Conservation (phyloP, 2,797 vertebrate genomes). For the Luscinia megarhynchos region DNA sequence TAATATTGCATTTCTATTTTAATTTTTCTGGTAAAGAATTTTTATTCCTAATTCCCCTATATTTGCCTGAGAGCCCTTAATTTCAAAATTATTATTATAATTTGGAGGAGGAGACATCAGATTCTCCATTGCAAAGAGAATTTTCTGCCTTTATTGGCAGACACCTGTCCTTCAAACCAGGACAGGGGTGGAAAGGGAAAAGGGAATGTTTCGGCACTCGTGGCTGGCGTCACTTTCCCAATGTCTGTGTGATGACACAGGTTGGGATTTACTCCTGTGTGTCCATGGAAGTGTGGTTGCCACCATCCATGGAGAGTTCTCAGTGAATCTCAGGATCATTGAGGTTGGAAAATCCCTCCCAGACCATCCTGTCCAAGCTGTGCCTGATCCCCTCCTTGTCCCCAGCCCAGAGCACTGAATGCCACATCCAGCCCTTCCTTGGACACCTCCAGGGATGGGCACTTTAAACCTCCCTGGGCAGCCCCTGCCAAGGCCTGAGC, state of each 20-base stretch:
- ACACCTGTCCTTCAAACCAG: too few species aligned
- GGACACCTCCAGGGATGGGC: neutral
- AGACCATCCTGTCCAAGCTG: fast-evolving
- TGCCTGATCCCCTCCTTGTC: fast-evolving
- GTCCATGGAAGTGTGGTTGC: fast-evolving
- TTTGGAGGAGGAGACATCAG: too few species aligned
- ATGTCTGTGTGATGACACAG: fast-evolving
- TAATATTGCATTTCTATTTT: too few species aligned
- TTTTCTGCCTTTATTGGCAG: too few species aligned
- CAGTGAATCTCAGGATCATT: neutral
- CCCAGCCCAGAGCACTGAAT: neutral
- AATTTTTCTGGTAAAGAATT: too few species aligned
- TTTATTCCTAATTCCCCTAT: too few species aligned
- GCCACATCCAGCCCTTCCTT: neutral
- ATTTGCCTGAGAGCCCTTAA: too few species aligned
- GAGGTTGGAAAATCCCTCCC: fast-evolving
- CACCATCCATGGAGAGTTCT: fast-evolving
- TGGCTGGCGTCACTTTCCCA: too few species aligned
- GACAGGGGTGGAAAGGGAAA: neutral
- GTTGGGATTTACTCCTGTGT: fast-evolving
- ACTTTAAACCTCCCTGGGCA: neutral
- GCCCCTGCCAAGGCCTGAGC: neutral
- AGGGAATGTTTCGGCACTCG: neutral
- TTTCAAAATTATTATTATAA: too few species aligned
- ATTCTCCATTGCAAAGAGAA: too few species aligned